phyloP scores from a whole-genome alignment of 2,113 vertebrate genomes.

The Euleptes europaea region DNA sequence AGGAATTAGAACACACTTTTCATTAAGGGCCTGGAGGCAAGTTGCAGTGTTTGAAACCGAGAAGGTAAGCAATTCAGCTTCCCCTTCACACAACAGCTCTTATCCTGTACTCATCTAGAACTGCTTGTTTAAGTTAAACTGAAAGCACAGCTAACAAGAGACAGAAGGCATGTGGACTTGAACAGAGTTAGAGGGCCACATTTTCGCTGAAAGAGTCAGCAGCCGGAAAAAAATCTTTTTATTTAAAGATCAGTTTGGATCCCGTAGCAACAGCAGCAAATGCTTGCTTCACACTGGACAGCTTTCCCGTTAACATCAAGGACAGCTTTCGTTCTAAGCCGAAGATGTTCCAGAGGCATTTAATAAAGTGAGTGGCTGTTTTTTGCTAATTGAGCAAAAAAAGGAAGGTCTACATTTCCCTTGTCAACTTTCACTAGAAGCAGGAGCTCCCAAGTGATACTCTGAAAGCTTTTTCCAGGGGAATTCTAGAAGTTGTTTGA shows the following conservation, averaged over 20 bases:
- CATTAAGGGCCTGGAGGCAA: slow-evolving; percentile 4
- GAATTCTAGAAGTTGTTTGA: not conserved
- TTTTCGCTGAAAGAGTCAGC: not conserved
- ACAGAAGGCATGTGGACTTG: not conserved
- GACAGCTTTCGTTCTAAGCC: not conserved
- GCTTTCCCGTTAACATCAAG: not conserved
- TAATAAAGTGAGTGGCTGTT: not conserved
- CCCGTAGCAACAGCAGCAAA: not conserved
- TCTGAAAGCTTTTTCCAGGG: not conserved
- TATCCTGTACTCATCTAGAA: not conserved
- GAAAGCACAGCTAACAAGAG: not conserved
- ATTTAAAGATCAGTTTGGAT: not conserved
- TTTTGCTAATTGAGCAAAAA: not conserved
- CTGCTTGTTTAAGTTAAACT: not conserved
- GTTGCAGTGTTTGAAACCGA: not conserved
- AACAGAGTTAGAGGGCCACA: not conserved
- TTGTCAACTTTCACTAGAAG: not conserved
- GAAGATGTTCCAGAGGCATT: not conserved
- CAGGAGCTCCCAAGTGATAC: not conserved
- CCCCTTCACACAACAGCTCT: not conserved
- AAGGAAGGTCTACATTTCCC: not conserved
- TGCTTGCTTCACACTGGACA: not conserved
- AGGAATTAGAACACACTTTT: not conserved
- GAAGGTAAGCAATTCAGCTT: not conserved
- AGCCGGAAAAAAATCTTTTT: not conserved